These are phyloP conservation scores for Pollicipes pollicipes DNA, from an alignment of 1,140 invertebrate genomes.

Conservation along the genomic window DNA sequence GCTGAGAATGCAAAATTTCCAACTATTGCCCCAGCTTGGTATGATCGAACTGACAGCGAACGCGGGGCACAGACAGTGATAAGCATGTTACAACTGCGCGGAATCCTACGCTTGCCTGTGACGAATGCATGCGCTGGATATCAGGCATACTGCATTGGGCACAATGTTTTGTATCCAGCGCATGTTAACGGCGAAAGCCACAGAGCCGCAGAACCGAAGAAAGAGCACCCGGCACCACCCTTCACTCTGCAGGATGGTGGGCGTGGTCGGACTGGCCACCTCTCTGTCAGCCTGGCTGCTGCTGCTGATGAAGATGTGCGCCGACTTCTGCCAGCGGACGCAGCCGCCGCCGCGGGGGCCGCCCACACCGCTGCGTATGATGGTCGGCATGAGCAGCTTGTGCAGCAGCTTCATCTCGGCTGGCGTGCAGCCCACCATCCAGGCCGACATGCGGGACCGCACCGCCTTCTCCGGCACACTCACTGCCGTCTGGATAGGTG, in stretches of 20 bases:
- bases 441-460: slow-evolving; percentile 35
- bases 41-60: no score
- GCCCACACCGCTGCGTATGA: neutral
- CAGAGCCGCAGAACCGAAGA: no score
- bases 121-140: no score
- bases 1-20: no score
- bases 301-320: slow-evolving; percentile 26
- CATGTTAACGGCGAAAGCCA: no score
- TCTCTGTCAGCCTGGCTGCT: slow-evolving; percentile 9
- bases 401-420: neutral
- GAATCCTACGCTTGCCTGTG: no score
- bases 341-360: neutral
- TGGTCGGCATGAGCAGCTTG: neutral
- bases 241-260: slow-evolving; percentile 48
- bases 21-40: no score
- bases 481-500: neutral
- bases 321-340: slow-evolving; percentile 16
- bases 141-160: no score
- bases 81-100: no score
- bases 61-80: no score
- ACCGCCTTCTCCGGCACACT: slow-evolving; percentile 16
- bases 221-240: no score
- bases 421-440: slow-evolving; percentile 42
- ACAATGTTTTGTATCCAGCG: no score
- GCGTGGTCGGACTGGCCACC: slow-evolving; percentile 21